These are phyloP conservation scores for Chiridota heheva DNA, from an alignment of 35 echinoderm and acorn worm genomes.

Conservation along the genomic window DNA sequence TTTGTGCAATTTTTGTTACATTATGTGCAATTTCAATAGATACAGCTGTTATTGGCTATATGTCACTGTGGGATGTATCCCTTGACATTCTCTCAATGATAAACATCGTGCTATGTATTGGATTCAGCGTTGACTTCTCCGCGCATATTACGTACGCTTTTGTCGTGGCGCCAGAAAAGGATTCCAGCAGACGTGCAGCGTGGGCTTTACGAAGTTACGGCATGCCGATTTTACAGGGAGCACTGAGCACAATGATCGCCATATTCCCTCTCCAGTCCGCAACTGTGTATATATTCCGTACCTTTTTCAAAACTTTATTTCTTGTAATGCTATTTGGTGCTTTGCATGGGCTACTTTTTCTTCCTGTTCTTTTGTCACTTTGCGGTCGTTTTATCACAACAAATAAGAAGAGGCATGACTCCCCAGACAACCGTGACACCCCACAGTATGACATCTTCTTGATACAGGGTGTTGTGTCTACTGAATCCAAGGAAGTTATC, in stretches of 20 bases:
- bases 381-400: slow-evolving; percentile 26
- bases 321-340: slow-evolving; percentile 60
- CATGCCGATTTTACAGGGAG: slow-evolving; percentile 62
- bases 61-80: slow-evolving; percentile 61
- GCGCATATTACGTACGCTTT: slow-evolving; percentile 81
- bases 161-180: slow-evolving; percentile 23
- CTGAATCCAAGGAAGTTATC: too few relatives aligned
- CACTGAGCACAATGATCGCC: slow-evolving; percentile 48
- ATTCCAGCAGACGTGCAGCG: slow-evolving; percentile 28
- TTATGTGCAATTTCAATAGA: slow-evolving; percentile 60
- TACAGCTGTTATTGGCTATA: slow-evolving; percentile 58
- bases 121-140: slow-evolving; percentile 78
- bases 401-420: not conserved
- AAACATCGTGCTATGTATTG: slow-evolving; percentile 65
- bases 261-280: slow-evolving; percentile 20
- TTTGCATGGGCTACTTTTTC: slow-evolving; percentile 47
- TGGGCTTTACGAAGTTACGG: slow-evolving; percentile 34
- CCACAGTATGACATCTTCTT: too few relatives aligned
- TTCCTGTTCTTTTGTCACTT: slow-evolving; percentile 44
- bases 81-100: slow-evolving; percentile 58
- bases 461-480: too few relatives aligned
- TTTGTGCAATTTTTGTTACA: slow-evolving; percentile 59
- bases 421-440: too few relatives aligned
- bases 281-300: slow-evolving; percentile 36
- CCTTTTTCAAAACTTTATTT: slow-evolving; percentile 60